These are phyloP conservation scores for Pteruthius melanotis DNA, from an alignment of 2,113 vertebrate species.

Conservation along the genomic window DNA sequence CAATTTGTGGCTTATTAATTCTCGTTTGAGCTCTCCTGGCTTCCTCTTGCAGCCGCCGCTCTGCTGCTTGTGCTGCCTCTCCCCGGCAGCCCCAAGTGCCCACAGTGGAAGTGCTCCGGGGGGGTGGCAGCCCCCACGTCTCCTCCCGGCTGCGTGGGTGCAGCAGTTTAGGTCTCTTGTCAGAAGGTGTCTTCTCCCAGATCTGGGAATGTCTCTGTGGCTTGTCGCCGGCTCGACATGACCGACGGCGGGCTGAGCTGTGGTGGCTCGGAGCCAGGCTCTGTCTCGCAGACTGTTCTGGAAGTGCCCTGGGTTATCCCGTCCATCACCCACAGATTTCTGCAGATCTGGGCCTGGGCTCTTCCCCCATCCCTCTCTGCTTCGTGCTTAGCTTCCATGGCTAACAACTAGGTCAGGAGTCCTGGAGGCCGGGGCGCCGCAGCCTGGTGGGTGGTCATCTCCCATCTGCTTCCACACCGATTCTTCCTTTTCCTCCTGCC, in stretches of 20 bases:
- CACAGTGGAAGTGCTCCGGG: background rate
- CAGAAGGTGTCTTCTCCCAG: background rate
- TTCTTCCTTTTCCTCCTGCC: background rate
- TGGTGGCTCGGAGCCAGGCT: background rate
- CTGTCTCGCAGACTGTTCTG: accelerated
- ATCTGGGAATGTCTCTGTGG: background rate
- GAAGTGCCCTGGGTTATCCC: background rate
- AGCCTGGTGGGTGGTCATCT: background rate
- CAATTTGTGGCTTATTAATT: constrained; percentile 14
- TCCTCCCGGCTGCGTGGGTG: background rate
- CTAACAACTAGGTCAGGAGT: background rate
- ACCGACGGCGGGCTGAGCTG: background rate
- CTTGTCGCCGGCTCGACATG: background rate
- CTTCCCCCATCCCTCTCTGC: background rate
- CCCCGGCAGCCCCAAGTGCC: background rate
- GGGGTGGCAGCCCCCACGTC: background rate
- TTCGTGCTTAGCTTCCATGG: background rate
- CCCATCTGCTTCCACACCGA: background rate
- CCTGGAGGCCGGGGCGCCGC: background rate
- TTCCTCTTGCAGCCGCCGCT: background rate
- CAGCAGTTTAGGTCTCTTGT: background rate
- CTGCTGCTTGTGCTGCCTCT: background rate
- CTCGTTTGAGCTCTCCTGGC: background rate
- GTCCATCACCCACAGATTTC: background rate
- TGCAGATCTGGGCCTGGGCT: background rate